Evolutionary conservation across 2,113 vertebrate species (phyloP).

Genomic region (Osmerus mordax): DNA sequence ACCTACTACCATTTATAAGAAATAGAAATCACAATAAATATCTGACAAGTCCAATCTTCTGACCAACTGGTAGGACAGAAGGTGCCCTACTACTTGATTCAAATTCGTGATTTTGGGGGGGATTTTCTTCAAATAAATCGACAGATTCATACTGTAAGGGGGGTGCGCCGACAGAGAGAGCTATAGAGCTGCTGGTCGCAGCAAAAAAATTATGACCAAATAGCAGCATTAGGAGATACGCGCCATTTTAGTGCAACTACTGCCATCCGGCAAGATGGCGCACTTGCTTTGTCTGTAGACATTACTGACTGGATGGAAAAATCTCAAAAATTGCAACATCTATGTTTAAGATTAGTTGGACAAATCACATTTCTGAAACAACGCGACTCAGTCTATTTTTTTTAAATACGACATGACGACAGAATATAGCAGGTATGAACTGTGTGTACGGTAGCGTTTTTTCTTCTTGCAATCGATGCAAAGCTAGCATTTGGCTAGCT

Average conservation of each 20-base stretch:
- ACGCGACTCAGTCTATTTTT: constrained; percentile 26
- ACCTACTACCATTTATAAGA: too few relatives aligned
- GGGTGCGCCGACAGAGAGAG: too few relatives aligned
- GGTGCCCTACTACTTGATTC: too few relatives aligned
- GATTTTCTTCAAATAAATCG: too few relatives aligned
- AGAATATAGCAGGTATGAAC: constrained; percentile 72
- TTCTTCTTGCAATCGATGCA: constrained; percentile 21
- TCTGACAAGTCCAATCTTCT: too few relatives aligned
- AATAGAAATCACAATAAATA: too few relatives aligned
- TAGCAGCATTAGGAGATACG: constrained; percentile 65
- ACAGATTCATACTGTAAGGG: too few relatives aligned
- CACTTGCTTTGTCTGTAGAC: constrained; percentile 72
- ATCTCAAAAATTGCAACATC: constrained; percentile 52
- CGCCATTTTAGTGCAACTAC: constrained; percentile 82
- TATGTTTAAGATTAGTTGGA: constrained; percentile 7
- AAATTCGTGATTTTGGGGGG: too few relatives aligned
- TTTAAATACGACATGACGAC: constrained; percentile 71
- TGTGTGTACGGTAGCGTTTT: constrained; percentile 30
- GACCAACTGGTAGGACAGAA: too few relatives aligned
- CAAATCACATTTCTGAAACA: background rate
- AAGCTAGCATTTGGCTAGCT: constrained; percentile 33
- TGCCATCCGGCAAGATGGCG: constrained; percentile 87
- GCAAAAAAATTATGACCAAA: too few relatives aligned
- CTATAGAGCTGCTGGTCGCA: too few relatives aligned
- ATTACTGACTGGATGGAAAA: constrained; percentile 57